Percentiles rank a stretch among this genome's conserved stretches.
Evolutionary conservation across 1,140 invertebrate genomes (phyloP).

Genomic region (Halyomorpha halys): DNA sequence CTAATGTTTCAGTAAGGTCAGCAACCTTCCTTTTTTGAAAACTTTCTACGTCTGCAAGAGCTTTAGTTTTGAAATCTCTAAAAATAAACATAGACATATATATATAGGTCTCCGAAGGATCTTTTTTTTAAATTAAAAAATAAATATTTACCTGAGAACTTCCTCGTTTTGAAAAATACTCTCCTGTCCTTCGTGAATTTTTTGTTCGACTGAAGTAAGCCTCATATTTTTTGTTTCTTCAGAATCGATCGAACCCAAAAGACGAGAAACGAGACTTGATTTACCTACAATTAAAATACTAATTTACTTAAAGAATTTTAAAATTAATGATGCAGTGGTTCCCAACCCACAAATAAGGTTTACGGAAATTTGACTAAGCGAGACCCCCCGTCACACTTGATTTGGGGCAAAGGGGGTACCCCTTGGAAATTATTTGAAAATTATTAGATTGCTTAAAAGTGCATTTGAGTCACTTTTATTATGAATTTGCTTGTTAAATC

Average conservation of each 20-base stretch:
- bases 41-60: constrained; percentile 59
- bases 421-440: too few species aligned
- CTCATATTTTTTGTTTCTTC: constrained; percentile 67
- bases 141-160: constrained; percentile 46
- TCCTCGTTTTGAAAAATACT: constrained; percentile 48
- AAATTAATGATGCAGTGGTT: too few species aligned
- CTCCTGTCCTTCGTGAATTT: constrained; percentile 53
- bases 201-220: constrained; percentile 57
- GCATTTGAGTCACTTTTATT: too few species aligned
- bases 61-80: constrained; percentile 61
- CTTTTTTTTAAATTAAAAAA: neutral
- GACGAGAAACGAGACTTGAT: constrained; percentile 53
- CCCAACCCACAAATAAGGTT: too few species aligned
- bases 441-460: too few species aligned
- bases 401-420: too few species aligned
- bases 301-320: too few species aligned
- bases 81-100: constrained; percentile 35
- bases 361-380: too few species aligned
- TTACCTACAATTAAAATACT: constrained; percentile 43
- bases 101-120: neutral
- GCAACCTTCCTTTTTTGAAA: constrained; percentile 68
- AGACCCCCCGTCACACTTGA: too few species aligned
- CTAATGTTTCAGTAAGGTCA: constrained; percentile 65
- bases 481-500: too few species aligned
- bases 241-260: constrained; percentile 69